Evolutionary conservation across 2,113 vertebrate species (phyloP).

Genomic region (mouse (Mus musculus)): DNA sequence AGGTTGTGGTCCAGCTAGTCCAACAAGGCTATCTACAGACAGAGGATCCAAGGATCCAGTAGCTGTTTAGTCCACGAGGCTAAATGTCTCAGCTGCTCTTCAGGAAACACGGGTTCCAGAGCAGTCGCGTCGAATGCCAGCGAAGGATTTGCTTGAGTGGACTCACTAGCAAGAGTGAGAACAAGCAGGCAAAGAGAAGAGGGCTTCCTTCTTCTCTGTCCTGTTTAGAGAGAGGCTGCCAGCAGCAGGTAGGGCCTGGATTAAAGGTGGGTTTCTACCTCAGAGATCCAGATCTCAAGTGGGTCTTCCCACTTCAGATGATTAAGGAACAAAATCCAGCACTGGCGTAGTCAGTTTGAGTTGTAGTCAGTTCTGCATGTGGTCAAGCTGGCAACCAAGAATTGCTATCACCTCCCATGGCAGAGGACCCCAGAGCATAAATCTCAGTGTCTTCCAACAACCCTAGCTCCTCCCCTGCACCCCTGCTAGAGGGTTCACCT

Average conservation of each 20-base stretch:
- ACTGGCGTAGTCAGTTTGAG: neutral
- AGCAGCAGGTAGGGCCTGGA: neutral
- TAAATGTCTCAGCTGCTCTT: neutral
- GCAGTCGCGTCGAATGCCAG: neutral
- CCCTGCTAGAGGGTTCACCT: neutral
- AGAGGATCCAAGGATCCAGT: neutral
- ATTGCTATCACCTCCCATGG: neutral
- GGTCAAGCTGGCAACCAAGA: neutral
- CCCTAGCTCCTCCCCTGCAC: too few species aligned
- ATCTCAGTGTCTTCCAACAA: neutral
- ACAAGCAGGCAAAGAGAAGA: neutral
- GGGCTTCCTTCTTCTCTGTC: neutral
- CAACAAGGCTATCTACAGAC: neutral
- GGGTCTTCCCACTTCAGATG: neutral
- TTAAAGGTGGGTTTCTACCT: neutral
- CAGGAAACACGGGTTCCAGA: neutral
- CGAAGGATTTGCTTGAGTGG: neutral
- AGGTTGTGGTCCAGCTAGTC: neutral
- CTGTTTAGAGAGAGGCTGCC: neutral
- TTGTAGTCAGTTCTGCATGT: neutral
- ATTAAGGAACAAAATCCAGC: neutral
- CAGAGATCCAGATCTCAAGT: neutral
- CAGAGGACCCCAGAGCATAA: too few species aligned
- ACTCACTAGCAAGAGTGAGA: neutral
- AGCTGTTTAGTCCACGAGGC: neutral